Percentiles rank a stretch among this genome's conserved stretches.
Conservation (phyloP, 2,888 invertebrate genomes). For the Pterobdella sp. region DNA sequence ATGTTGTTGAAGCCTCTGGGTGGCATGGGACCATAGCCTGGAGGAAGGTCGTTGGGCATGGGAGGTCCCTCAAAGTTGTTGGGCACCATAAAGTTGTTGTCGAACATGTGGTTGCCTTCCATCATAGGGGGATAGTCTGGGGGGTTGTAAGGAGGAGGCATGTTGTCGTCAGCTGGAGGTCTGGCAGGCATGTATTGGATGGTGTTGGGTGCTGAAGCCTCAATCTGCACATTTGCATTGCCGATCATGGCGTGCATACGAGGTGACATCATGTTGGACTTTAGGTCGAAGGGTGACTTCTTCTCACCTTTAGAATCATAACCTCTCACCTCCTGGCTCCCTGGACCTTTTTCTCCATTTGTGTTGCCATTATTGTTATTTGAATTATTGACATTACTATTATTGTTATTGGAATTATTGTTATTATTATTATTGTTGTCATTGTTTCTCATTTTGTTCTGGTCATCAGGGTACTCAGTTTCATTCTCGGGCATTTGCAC, state of each 20-base stretch:
- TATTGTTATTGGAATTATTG: neutral
- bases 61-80: constrained; percentile 34
- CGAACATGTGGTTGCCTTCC: constrained; percentile 30
- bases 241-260: constrained; percentile 54
- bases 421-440: neutral
- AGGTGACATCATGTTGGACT: constrained; percentile 10
- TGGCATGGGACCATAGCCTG: constrained; percentile 16
- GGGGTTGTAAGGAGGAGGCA: constrained; percentile 22
- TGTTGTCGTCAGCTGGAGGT: constrained; percentile 53
- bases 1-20: constrained; percentile 27
- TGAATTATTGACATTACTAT: neutral
- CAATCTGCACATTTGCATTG: constrained; percentile 75
- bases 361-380: neutral
- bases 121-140: constrained; percentile 32
- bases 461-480: constrained; percentile 20
- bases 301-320: constrained; percentile 15
- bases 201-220: constrained; percentile 91
- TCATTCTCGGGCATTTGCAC: constrained; percentile 42
- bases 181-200: constrained; percentile 93
- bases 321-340: neutral
- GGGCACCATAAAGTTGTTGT: constrained; percentile 32
- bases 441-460: neutral
- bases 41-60: constrained; percentile 27
- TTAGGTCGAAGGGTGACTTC: constrained; percentile 17
- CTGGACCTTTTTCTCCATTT: neutral